phyloP scores from a whole-genome alignment of 1,140 invertebrate genomes.

The Sitophilus oryzae region DNA sequence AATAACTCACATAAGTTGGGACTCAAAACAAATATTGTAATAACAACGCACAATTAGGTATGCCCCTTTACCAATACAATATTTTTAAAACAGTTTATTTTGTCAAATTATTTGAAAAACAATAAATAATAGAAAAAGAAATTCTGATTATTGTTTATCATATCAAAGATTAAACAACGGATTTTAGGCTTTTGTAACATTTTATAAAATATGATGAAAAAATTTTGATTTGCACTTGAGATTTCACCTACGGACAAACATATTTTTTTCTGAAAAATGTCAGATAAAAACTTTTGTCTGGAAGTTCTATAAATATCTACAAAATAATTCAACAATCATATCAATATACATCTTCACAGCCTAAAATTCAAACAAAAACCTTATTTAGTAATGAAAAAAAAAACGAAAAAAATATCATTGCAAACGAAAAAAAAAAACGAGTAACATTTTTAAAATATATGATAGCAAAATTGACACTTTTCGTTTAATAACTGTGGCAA shows the following conservation, averaged over 20 bases:
- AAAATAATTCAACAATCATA: conserved; percentile 32
- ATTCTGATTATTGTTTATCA: conserved; percentile 1
- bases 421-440: conserved; percentile 8
- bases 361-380: conserved; percentile 33
- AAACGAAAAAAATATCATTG: neutral
- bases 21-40: too few species aligned
- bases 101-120: too few species aligned
- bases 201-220: conserved; percentile 6
- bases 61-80: neutral
- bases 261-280: neutral
- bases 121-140: too few species aligned
- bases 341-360: conserved; percentile 36
- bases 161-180: neutral
- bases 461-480: conserved; percentile 12
- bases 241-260: neutral
- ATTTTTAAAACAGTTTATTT: too few species aligned
- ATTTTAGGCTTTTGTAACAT: conserved; percentile 21
- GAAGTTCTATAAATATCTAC: conserved; percentile 26
- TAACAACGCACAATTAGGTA: too few species aligned
- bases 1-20: neutral
- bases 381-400: conserved; percentile 19
- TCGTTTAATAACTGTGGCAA: conserved; percentile 13
- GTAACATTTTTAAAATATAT: conserved; percentile 12
- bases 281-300: conserved; percentile 3
- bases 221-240: conserved; percentile 19